Evolutionary conservation across 2,113 vertebrate species (phyloP), one percentile per base, ranked within the genome.

Genomic region (Phalacrocorax aristotelis): DNA sequence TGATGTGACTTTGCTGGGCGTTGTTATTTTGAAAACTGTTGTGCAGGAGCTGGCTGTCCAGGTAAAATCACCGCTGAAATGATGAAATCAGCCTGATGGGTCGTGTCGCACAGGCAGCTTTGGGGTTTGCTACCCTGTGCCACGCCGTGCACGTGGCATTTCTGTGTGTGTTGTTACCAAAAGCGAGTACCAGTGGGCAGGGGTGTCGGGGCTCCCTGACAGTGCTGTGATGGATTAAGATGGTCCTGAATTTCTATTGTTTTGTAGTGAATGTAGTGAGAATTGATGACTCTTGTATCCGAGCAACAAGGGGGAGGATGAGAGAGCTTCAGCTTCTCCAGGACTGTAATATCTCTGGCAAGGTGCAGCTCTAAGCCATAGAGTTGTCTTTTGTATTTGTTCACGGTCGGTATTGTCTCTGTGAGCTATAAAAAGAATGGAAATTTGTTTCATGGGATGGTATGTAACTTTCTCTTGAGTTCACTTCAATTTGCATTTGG

Each of bases 191-290:
- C 14, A 8, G 75, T 8, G 44, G 81, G 77, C 81, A 84, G 90
- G 76, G 64, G 70, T 83, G 69, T 52, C 44, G 94, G 82, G 74
- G 87, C 19, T 90, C 52, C 80, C 66, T 97, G 97, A 91, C 96
- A 97, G 70, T 15, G 84, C 84, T 5, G 20, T 98, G 97, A 97
- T 97, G 96, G 97, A 98, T 98, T 89, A 40, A 95, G 87, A 94
- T 6, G 68, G 96, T 97, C 91, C 87, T 62, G 66, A 95, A 96
- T 97, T 97, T 95, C 93, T 92, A 89, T 96, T 94, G 95, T 95
- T 96, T 93, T 77, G 80, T 82, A 30, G 44, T 86, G 87, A 81
- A 92, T 74, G 81, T 79, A 74, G 86, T 95, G 95, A 96, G 94
- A 94, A 86, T 90, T 77, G 96, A 93, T 97, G 83, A 40, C 94